Base-by-base conservation (phyloP, 2,113 vertebrate genomes). In the Cisticola juncidis region DNA sequence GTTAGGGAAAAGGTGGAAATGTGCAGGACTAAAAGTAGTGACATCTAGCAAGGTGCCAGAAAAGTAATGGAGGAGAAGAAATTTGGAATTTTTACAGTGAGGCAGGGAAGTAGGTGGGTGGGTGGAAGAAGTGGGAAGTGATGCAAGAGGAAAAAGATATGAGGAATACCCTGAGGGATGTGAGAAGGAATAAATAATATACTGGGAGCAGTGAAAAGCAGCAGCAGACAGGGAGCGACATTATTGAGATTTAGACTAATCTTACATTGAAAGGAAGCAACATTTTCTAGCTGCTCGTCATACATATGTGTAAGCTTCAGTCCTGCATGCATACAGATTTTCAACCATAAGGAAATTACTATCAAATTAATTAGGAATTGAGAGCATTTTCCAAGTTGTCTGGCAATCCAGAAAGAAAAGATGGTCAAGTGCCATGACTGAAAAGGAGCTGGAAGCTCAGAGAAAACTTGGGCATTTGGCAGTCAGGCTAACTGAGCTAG, bases 361-460 rank as follows among this genome's bases (percentile, higher is more conserved):
- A 57, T 70, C 28, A 48, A 94, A 94, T 90, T 93, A 86, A 92
- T 94, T 86, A 74, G 76, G 56, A 93, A 53, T n/a, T 88, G 65
- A 44, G n/a, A 93, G 19, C 16, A 45, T 71, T 92, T 60, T 90
- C 90, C 14, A 60, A 57, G 61, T 78, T 78, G 82, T 62, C 88
- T 92, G 82, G 51, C 36, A 83, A 78, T 69, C 71, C 35, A 66
- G 53, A 78, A 81, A 78, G 81, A 60, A 73, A 93, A 78, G 80
- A 72, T 38, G 36, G 48, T 93, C 56, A 79, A 79, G 50, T 88
- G 69, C 72, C 48, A 20, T 40, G 69, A 79, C 82, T 92, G 65
- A 82, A 92, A 83, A 93, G 61, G 36, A 48, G 23, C 48, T 88
- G 79, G 64, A 72, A 92, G 42, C 57, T 87, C 53, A 69, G 65